Conservation (phyloP, 2,797 vertebrate genomes). For the Linurgus olivaceus region DNA sequence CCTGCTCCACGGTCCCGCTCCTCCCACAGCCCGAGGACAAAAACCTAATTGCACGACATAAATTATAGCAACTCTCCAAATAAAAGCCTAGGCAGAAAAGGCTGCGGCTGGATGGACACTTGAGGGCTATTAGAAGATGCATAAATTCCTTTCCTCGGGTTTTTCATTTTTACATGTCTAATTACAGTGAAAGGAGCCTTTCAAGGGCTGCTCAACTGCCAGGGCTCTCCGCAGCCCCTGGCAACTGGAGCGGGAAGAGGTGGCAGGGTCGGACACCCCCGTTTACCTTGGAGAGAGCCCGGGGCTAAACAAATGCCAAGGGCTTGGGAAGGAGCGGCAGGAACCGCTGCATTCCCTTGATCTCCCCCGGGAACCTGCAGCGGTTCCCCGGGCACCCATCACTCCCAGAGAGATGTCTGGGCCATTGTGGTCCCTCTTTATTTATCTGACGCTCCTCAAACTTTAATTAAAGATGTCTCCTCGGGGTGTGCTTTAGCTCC, state of each 20-base stretch:
- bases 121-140: conserved; percentile 63
- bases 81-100: conserved; percentile 32
- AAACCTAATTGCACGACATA: conserved; percentile 56
- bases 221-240: conserved; percentile 44
- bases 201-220: conserved; percentile 50
- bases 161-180: conserved; percentile 64
- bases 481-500: not conserved
- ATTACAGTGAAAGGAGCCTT: conserved; percentile 56
- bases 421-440: not conserved
- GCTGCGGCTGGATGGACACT: conserved; percentile 49
- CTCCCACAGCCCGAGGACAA: conserved; percentile 22
- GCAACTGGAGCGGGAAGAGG: conserved; percentile 49
- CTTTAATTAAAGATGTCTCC: conserved; percentile 47
- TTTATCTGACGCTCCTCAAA: conserved; percentile 16
- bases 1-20: not conserved
- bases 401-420: not conserved
- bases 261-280: not conserved
- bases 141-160: conserved; percentile 51
- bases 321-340: conserved; percentile 37
- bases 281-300: conserved; percentile 54
- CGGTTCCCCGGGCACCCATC: conserved; percentile 8
- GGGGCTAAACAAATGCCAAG: conserved; percentile 54
- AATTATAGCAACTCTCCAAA: conserved; percentile 57
- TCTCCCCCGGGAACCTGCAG: conserved; percentile 46
- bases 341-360: conserved; percentile 11